Evolutionary conservation across 2,888 invertebrate species (phyloP).

Genomic region (Synergus japonicus): DNA sequence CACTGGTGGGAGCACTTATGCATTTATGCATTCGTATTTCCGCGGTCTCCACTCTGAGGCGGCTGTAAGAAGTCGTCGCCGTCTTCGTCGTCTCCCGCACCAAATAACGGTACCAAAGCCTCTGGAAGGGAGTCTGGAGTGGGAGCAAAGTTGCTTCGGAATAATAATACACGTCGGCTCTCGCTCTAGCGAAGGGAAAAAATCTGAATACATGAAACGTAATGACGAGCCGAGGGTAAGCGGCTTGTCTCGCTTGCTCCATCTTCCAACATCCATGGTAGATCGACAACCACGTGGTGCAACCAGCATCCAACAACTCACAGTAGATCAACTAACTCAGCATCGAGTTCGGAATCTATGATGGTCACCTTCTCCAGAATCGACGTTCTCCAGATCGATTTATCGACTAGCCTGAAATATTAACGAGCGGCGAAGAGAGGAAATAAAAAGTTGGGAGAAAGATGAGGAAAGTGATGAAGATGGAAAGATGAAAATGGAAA

Average conservation of each 20-base stretch:
- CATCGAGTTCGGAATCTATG: conserved; percentile 29
- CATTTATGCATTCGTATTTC: conserved; percentile 78
- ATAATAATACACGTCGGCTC: conserved; percentile 73
- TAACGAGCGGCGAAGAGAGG: conserved; percentile 37
- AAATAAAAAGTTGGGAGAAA: neutral
- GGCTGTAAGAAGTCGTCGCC: conserved; percentile 67
- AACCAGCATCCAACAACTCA: neutral
- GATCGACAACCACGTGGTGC: conserved; percentile 29
- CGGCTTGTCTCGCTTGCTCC: conserved; percentile 51
- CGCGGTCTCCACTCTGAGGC: conserved; percentile 66
- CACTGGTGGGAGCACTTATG: conserved; percentile 71
- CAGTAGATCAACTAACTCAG: neutral
- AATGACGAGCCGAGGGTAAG: conserved; percentile 68
- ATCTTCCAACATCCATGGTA: conserved; percentile 15
- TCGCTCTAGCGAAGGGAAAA: conserved; percentile 68
- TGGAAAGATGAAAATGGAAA: neutral
- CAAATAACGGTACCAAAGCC: conserved; percentile 60
- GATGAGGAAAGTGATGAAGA: neutral
- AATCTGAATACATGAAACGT: conserved; percentile 77
- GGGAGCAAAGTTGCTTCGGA: conserved; percentile 74
- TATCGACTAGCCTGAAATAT: conserved; percentile 36
- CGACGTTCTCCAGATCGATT: conserved; percentile 13
- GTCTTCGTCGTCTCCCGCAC: conserved; percentile 56
- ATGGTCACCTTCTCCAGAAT: conserved; percentile 25
- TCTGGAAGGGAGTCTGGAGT: conserved; percentile 56